phyloP scores from a whole-genome alignment of 2,113 vertebrate genomes.

The Eidolon helvum region DNA sequence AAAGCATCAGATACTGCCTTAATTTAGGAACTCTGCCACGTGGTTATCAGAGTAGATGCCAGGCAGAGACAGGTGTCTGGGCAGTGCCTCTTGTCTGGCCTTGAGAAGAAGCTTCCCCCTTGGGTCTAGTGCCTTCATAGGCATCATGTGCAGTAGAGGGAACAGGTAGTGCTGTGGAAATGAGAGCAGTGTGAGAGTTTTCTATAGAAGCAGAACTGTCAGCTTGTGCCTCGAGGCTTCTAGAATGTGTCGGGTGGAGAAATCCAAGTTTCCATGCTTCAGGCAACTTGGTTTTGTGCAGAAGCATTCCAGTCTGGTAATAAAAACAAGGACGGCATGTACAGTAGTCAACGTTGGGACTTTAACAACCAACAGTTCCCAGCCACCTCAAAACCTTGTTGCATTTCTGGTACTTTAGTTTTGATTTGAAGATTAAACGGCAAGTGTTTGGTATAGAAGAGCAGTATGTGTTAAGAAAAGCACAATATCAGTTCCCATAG shows the following conservation, averaged over 20 bases:
- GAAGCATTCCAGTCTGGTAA: constrained; percentile 57
- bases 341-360: constrained; percentile 33
- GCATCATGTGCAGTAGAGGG: background rate
- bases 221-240: constrained; percentile 34
- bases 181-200: background rate
- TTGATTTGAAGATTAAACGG: constrained; percentile 71
- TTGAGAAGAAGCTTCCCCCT: background rate
- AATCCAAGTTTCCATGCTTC: constrained; percentile 41
- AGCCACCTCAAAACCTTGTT: constrained; percentile 45
- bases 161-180: constrained; percentile 28
- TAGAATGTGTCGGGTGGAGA: background rate
- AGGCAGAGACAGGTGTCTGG: constrained; percentile 5
- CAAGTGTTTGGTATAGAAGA: constrained; percentile 70
- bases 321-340: constrained; percentile 46
- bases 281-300: constrained; percentile 68
- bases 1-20: constrained; percentile 66
- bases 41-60: background rate
- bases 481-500: constrained; percentile 44
- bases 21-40: constrained; percentile 38
- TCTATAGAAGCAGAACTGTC: constrained; percentile 9
- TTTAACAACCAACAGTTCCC: constrained; percentile 14
- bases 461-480: constrained; percentile 65
- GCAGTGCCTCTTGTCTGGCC: constrained; percentile 1
- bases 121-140: background rate
- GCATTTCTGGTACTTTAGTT: constrained; percentile 54